A percentile compares a stretch with the other conserved stretches of the same genome.
Evolutionary conservation across 2,113 vertebrate species (phyloP).

Genomic region (Struthidea cinerea): DNA sequence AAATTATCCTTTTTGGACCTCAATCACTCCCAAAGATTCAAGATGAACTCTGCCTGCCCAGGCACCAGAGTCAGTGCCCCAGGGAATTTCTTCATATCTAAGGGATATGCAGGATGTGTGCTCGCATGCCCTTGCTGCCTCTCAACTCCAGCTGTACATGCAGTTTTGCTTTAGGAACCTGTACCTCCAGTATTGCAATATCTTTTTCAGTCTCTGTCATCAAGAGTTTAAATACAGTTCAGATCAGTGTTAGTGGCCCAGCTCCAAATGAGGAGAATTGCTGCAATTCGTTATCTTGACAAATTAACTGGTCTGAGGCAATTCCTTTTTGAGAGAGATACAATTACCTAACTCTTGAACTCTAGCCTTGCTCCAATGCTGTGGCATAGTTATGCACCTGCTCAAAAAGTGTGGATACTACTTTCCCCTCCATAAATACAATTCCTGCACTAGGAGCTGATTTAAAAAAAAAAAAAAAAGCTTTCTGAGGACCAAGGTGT

Average conservation of each 20-base stretch:
- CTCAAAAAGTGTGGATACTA: background rate
- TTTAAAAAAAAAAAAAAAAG: background rate
- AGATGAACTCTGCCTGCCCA: constrained; percentile 54
- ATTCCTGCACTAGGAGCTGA: background rate
- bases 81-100: constrained; percentile 58
- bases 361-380: background rate
- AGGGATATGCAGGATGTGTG: constrained; percentile 55
- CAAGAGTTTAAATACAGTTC: constrained; percentile 62
- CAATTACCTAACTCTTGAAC: constrained; percentile 55
- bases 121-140: constrained; percentile 53
- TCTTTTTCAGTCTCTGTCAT: constrained; percentile 53
- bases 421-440: background rate
- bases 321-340: constrained; percentile 53
- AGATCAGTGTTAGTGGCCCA: constrained; percentile 54
- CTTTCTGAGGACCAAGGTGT: background rate
- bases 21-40: background rate
- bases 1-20: background rate
- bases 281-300: constrained; percentile 62
- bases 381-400: background rate
- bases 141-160: constrained; percentile 6
- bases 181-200: constrained; percentile 62
- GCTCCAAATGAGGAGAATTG: constrained; percentile 47
- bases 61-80: constrained; percentile 7
- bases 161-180: constrained; percentile 50
- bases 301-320: constrained; percentile 63